Base-by-base conservation (phyloP, 2,888 invertebrate species). In the Atrina japonica region DNA sequence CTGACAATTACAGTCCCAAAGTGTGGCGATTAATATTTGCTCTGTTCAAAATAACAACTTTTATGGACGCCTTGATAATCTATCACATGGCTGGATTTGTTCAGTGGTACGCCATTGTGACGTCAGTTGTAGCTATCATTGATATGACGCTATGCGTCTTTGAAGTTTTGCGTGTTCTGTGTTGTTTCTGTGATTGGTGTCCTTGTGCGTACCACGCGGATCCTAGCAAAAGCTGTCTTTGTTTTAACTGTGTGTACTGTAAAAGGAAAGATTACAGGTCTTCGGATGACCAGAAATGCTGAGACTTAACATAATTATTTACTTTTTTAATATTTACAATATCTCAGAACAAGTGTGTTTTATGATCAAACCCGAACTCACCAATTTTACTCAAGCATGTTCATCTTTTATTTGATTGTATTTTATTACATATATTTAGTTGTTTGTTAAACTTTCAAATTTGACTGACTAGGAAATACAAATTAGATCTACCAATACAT, bases 131-230 rank as follows among this genome's bases (percentile, higher is more conserved):
- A 6, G 68, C 68, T 18, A 68, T 68, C 3, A 61, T 68, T 18
- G 68, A 68, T 21, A 68, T 68, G 68, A 47, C 55, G 7, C 56
- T 68, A 6, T 68, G 68, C 47, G 21, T 18, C 7, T 23, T 68
- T 30, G 68, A 68, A 27, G 55, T 68, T 16, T 29, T 68, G 30
- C 23, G 68, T 16, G 68, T 68, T 1, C 21, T 68, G 7, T 43
- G 49, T 21, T 68, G 68, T 55, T 68, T 68, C 27, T 68, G 65
- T 69, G 56, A 56, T 21, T 73, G 53, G 52, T 68, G 68, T 25
- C 68, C 68, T n/a, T 68, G 68, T 53, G 61, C 68, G 14, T 68
- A 68, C 16, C 68, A 68, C 29, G 61, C 68, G 2, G 68, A 68
- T 35, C 45, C 43, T 16, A 52, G 43, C 11, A 30, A 52, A 1